Evolutionary conservation across 1,140 invertebrate species (phyloP).

Genomic region (Lineus longissimus): DNA sequence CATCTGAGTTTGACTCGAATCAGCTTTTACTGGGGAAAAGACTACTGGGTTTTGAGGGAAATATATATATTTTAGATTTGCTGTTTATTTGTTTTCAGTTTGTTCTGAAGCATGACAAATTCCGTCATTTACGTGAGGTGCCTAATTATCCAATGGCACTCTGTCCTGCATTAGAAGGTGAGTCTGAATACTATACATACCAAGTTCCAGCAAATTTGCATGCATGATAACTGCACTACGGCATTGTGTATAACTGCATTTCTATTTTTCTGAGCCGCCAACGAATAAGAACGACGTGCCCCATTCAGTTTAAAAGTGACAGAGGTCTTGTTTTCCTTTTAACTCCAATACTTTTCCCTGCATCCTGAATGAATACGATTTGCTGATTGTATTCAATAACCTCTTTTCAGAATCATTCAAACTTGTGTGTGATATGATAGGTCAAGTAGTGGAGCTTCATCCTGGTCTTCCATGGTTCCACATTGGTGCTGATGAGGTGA

Average conservation of each 20-base stretch:
- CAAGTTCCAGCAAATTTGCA: not conserved
- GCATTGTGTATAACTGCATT: too few relatives aligned
- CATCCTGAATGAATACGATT: too few relatives aligned
- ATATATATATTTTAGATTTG: not conserved
- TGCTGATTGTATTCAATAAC: not conserved
- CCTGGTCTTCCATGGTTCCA: slow-evolving; percentile 56
- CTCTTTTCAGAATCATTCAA: slow-evolving; percentile 62
- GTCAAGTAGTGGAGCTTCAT: slow-evolving; percentile 68
- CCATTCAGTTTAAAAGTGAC: too few relatives aligned
- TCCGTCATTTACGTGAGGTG: slow-evolving; percentile 73
- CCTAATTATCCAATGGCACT: slow-evolving; percentile 42
- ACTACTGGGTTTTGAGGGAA: not conserved
- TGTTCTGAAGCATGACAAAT: slow-evolving; percentile 76
- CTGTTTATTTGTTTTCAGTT: slow-evolving; percentile 55
- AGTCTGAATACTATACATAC: slow-evolving; percentile 31
- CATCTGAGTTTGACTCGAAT: too few relatives aligned
- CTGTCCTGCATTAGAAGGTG: slow-evolving; percentile 30
- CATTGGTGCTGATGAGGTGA: slow-evolving; percentile 63
- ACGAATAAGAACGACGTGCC: too few relatives aligned
- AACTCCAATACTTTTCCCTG: too few relatives aligned
- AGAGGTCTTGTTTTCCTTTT: too few relatives aligned
- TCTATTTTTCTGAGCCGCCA: too few relatives aligned
- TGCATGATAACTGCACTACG: too few relatives aligned
- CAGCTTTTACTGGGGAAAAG: not conserved
- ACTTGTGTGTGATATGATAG: slow-evolving; percentile 74